phyloP scores from a whole-genome alignment of 2,113 vertebrate species.

The Cynocephalus volans region DNA sequence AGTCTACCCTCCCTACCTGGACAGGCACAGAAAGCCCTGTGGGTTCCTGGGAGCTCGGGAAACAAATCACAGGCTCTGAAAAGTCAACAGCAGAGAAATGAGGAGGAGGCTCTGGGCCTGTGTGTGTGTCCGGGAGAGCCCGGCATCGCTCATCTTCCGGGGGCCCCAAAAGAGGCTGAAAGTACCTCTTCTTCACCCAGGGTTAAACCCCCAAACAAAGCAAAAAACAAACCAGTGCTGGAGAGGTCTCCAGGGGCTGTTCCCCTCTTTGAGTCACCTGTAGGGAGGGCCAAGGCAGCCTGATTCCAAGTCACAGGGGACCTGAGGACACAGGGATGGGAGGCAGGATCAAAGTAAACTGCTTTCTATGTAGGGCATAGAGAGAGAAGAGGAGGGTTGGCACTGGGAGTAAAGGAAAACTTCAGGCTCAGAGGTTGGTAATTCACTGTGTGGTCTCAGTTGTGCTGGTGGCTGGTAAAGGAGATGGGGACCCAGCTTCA shows the following conservation, averaged over 20 bases:
- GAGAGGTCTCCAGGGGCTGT: background rate
- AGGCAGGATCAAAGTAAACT: background rate
- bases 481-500: fast-evolving
- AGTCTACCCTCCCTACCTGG: slow-evolving; percentile 87
- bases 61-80: slow-evolving; percentile 58
- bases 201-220: background rate
- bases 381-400: too few relatives aligned
- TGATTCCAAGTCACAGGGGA: slow-evolving; percentile 10
- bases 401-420: background rate
- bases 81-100: slow-evolving; percentile 56
- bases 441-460: background rate
- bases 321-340: slow-evolving; percentile 43
- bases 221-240: slow-evolving; percentile 52
- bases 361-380: background rate
- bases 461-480: background rate
- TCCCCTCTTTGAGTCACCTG: background rate
- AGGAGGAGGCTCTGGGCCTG: background rate
- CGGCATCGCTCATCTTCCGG: background rate
- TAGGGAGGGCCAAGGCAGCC: background rate
- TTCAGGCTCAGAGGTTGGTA: too few relatives aligned
- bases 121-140: background rate
- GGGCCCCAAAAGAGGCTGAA: background rate
- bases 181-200: background rate
- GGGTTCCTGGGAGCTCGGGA: slow-evolving; percentile 49
- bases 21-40: slow-evolving; percentile 62